phyloP scores from a whole-genome alignment of 2,113 vertebrate species.

The Dicentrarchus labrax region DNA sequence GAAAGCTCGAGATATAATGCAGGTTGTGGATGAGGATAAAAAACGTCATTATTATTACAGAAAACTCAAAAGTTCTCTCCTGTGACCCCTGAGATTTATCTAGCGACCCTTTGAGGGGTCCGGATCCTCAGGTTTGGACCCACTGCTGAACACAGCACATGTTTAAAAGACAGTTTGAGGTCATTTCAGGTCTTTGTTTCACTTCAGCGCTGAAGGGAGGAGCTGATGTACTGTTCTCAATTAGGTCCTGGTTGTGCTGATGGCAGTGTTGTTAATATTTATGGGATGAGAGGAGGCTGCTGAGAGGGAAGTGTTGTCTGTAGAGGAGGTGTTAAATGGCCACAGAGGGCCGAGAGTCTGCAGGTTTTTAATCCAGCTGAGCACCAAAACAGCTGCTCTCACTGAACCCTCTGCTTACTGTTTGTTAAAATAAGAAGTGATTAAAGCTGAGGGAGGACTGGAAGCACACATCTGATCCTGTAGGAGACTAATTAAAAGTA shows the following conservation, averaged over 20 bases:
- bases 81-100: no score
- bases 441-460: background rate
- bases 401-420: background rate
- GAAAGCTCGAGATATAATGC: no score
- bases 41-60: no score
- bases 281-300: background rate
- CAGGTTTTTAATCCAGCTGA: conserved; percentile 11
- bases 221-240: background rate
- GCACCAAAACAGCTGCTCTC: background rate
- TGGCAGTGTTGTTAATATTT: background rate
- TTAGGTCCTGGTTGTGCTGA: conserved; percentile 6
- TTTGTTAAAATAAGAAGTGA: background rate
- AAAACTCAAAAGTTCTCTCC: no score
- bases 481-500: background rate
- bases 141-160: background rate
- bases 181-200: background rate
- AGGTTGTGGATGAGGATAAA: no score
- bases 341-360: conserved; percentile 10
- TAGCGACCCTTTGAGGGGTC: background rate
- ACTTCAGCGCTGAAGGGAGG: background rate
- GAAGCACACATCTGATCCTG: background rate
- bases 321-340: conserved; percentile 13
- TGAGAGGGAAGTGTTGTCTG: conserved; percentile 5
- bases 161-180: conserved; percentile 9
- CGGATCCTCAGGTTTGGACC: background rate